Percentiles rank a stretch among this genome's conserved stretches.
Evolutionary conservation across 2,888 invertebrate species (phyloP).

Genomic region (Drosophila limbata): DNA sequence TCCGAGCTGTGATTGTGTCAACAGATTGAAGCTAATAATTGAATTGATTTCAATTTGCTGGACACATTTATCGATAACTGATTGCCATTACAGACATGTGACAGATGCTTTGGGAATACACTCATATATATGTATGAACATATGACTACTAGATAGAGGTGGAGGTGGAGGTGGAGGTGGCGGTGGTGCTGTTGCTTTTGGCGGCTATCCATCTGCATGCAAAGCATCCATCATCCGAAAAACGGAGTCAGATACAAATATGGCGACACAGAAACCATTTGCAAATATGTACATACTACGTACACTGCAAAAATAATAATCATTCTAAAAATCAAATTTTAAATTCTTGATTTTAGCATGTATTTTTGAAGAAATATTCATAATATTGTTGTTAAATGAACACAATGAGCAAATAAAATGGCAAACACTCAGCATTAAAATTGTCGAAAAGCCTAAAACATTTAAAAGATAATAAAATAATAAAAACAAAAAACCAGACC

Average conservation of each 20-base stretch:
- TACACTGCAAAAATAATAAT: neutral
- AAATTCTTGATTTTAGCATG: too few relatives aligned
- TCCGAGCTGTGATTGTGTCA: neutral
- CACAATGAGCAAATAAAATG: too few relatives aligned
- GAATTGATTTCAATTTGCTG: constrained; percentile 35
- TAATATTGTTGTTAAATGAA: too few relatives aligned
- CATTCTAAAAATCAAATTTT: too few relatives aligned
- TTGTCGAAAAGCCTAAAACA: too few relatives aligned
- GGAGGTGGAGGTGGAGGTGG: constrained; percentile 7
- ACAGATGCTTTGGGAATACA: constrained; percentile 43
- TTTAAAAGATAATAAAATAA: too few relatives aligned
- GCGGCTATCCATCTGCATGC: constrained; percentile 65
- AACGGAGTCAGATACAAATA: constrained; percentile 73
- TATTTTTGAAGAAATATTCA: too few relatives aligned
- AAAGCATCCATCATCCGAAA: constrained; percentile 67
- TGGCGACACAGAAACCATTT: constrained; percentile 70
- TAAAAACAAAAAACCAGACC: too few relatives aligned
- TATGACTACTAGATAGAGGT: neutral
- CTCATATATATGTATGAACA: neutral
- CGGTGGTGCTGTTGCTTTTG: constrained; percentile 21
- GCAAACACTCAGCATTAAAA: too few relatives aligned
- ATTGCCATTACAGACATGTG: constrained; percentile 51
- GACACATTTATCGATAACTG: constrained; percentile 56
- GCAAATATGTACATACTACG: constrained; percentile 56
- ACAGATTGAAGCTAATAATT: constrained; percentile 23